Evolutionary conservation across 2,797 vertebrate genomes (phyloP).

Genomic region (Lophotriccus pileatus): DNA sequence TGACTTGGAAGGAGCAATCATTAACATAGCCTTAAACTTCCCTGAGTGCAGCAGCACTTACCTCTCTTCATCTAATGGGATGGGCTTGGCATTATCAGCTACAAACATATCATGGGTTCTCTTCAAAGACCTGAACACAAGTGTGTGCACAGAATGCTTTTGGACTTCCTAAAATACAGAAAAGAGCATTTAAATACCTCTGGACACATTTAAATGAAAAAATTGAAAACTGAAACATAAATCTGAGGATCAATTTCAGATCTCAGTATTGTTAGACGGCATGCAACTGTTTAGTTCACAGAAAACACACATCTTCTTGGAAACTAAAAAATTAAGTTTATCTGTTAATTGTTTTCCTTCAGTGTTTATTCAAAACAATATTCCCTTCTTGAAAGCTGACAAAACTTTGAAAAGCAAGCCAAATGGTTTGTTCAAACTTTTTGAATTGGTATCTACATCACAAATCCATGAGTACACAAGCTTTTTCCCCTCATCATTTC

Average conservation of each 20-base stretch:
- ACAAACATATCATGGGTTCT: slow-evolving; percentile 99
- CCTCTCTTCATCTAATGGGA: slow-evolving; percentile 89
- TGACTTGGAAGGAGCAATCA: neutral
- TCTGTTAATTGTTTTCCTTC: neutral
- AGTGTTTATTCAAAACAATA: neutral
- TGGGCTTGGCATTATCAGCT: slow-evolving; percentile 90
- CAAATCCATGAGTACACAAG: neutral
- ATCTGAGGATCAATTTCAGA: neutral
- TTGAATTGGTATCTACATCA: neutral
- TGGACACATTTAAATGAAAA: neutral
- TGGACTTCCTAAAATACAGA: slow-evolving; percentile 88
- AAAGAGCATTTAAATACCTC: neutral
- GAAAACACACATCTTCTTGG: neutral
- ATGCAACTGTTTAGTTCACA: neutral
- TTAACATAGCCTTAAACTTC: neutral
- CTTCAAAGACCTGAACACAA: slow-evolving; percentile 97
- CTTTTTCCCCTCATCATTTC: neutral
- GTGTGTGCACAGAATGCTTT: slow-evolving; percentile 97
- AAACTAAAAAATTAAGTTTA: neutral
- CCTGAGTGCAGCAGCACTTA: slow-evolving; percentile 32
- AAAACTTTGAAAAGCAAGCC: neutral
- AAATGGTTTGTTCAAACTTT: neutral
- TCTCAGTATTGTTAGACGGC: neutral
- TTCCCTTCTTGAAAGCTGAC: neutral
- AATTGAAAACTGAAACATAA: neutral